These are phyloP conservation scores for Anagyrus pseudococci DNA, from an alignment of 2,888 invertebrate species.

Conservation along the genomic window DNA sequence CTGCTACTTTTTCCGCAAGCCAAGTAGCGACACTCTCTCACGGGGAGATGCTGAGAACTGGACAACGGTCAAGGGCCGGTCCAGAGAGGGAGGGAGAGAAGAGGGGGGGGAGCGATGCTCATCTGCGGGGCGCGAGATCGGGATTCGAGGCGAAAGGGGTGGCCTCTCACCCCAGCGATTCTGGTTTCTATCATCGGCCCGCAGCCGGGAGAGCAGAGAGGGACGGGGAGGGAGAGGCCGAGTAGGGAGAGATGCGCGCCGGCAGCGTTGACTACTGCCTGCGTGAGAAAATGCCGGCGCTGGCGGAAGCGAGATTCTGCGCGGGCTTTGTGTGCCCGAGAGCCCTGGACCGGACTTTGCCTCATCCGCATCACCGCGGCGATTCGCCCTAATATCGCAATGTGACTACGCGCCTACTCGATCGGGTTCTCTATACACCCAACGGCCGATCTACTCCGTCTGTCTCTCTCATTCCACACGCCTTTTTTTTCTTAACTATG, in stretches of 20 bases:
- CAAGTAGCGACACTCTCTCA: conserved; percentile 27
- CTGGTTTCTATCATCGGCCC: too few species aligned
- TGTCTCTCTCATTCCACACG: too few species aligned
- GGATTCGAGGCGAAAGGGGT: conserved; percentile 52
- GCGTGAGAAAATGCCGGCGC: conserved; percentile 61
- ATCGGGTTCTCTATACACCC: too few species aligned
- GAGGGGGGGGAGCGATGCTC: too few species aligned
- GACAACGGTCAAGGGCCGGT: conserved; percentile 60
- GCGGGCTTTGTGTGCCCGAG: conserved; percentile 19
- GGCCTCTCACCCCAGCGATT: conserved; percentile 48
- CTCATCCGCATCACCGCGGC: too few species aligned
- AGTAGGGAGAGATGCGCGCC: conserved; percentile 43
- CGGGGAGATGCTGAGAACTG: conserved; percentile 50
- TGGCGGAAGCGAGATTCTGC: conserved; percentile 36
- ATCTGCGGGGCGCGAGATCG: too few species aligned
- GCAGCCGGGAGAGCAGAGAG: conserved; percentile 40
- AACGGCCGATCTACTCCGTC: too few species aligned
- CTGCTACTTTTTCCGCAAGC: background rate
- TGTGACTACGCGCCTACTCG: too few species aligned
- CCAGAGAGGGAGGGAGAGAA: conserved; percentile 34
- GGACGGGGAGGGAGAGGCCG: conserved; percentile 41
- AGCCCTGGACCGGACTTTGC: conserved; percentile 36
- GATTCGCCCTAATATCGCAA: too few species aligned
- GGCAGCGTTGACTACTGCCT: too few species aligned
- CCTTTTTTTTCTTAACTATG: too few species aligned